Evolutionary conservation across 2,797 vertebrate species (phyloP).

Genomic region (Tinamus major): DNA sequence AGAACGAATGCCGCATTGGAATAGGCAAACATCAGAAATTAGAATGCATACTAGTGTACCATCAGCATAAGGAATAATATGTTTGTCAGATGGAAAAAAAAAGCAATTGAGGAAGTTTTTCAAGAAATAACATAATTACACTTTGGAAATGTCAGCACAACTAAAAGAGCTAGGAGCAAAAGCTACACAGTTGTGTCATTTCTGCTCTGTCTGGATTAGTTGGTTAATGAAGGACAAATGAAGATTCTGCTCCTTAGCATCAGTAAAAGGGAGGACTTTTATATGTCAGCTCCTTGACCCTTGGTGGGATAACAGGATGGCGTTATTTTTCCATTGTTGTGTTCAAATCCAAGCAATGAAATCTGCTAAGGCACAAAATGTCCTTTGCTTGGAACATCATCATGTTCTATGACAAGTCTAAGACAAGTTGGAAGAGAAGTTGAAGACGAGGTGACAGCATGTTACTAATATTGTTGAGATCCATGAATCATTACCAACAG

Average conservation of each 20-base stretch:
- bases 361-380: constrained; percentile 38
- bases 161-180: not conserved
- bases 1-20: not conserved
- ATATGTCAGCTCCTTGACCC: not conserved
- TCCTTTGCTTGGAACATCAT: constrained; percentile 56
- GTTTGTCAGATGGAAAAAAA: constrained; percentile 23
- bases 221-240: constrained; percentile 11
- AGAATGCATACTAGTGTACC: not conserved
- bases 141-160: constrained; percentile 34
- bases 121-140: constrained; percentile 19
- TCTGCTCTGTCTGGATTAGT: not conserved
- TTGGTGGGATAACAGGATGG: not conserved
- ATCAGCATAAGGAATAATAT: not conserved
- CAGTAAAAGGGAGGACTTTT: not conserved
- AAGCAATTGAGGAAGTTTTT: constrained; percentile 23
- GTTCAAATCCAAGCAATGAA: constrained; percentile 14
- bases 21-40: not conserved
- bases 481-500: constrained; percentile 63
- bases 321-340: not conserved
- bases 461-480: constrained; percentile 60
- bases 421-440: constrained; percentile 53
- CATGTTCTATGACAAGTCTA: constrained; percentile 56
- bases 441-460: constrained; percentile 55
- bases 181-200: not conserved
- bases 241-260: not conserved